Conservation (phyloP, 1,140 invertebrate genomes). For the Theocolax elegans region DNA sequence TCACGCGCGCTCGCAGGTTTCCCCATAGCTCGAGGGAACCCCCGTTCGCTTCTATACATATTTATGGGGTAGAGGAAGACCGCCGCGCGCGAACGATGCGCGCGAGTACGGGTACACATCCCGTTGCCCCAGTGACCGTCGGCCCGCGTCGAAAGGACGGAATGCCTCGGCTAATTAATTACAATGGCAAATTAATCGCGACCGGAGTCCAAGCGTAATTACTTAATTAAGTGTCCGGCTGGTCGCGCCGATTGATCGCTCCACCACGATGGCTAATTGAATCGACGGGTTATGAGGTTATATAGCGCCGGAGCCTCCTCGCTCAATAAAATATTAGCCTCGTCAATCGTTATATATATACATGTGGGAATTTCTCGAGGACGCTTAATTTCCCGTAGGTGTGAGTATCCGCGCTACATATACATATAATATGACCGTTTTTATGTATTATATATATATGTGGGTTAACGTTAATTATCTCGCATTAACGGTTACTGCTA, state of each 20-base stretch:
- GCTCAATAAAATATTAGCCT: no score
- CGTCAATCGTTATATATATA: no score
- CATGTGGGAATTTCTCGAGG: no score
- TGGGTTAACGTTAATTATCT: no score
- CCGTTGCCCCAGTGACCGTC: slow-evolving; percentile 41
- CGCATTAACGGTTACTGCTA: no score
- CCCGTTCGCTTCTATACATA: slow-evolving; percentile 30
- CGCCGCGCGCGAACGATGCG: neutral
- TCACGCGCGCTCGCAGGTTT: slow-evolving; percentile 20
- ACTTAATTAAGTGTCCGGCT: slow-evolving; percentile 16
- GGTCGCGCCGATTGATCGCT: no score
- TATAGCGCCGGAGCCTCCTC: neutral
- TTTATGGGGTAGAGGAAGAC: slow-evolving; percentile 28
- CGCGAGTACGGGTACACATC: neutral
- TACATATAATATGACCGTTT: no score
- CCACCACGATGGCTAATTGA: no score
- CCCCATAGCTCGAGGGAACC: slow-evolving; percentile 10
- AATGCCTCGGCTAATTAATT: slow-evolving; percentile 35
- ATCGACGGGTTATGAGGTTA: no score
- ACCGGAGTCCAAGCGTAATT: slow-evolving; percentile 4
- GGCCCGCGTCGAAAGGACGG: neutral
- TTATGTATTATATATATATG: no score
- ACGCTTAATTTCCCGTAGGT: no score
- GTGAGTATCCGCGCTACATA: no score
- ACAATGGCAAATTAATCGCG: slow-evolving; percentile 29